Base-by-base conservation (phyloP, 2,888 invertebrate species). In the Melanostoma scalare region DNA sequence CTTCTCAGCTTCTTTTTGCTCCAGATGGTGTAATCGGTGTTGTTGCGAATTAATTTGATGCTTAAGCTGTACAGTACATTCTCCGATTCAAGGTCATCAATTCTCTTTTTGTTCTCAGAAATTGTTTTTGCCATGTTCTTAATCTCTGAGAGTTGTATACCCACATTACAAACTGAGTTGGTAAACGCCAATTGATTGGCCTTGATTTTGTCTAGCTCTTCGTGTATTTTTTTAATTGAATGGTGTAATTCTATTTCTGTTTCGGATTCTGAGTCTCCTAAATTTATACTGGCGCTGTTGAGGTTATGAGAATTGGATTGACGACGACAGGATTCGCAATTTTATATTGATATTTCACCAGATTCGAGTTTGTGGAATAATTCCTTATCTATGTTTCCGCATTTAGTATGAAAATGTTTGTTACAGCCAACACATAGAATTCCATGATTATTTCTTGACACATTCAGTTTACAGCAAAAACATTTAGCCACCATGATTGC, bases 401-500 rank as follows among this genome's bases (percentile, higher is more conserved):
- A 50, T 6, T 50, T 30, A 30, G 48, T 50, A 50, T 50, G 48
- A 8, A 6, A 50, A 50, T 50, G 48, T 30, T 50, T 50, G 3
- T 50, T 6, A 50, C 48, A 50, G 31, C 8, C 48, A 50, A 6
- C 20, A 10, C 48, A 50, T 6, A 2, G 48, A 50, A 50, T 31
- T 3, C 48, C 30, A 30, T 20, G 48, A 50, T 50, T 50, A 50
- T 50, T 20, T 6, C 48, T 50, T 20, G 30, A 30, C 48, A 50
- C 48, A 50, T 50, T 50, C 2, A 30, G 20, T 50, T 50, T 50
- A 31, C 48, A 50, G 3, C 30, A 50, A 1, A 6, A 50, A 50
- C 48, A 50, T 50, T 50, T 50, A 6, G 48, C 48, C 30, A 50
- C 48, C 48, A 50, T 50, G n/a, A n/a, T n/a, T n/a, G n/a, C n/a